phyloP scores from a whole-genome alignment of 2,888 invertebrate species.

The Atethmia centrago region DNA sequence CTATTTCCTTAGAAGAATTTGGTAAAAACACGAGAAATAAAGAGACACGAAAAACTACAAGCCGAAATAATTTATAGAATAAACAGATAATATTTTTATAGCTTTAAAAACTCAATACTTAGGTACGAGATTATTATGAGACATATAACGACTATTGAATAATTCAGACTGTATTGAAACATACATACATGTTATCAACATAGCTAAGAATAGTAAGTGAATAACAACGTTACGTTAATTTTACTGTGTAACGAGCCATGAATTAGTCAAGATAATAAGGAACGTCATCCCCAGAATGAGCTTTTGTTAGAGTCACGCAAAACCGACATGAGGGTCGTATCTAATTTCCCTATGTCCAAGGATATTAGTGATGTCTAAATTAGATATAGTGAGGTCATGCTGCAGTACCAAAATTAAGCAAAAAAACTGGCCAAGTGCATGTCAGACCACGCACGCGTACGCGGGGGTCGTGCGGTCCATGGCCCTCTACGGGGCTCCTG shows the following conservation, averaged over 20 bases:
- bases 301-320: slow-evolving; percentile 70
- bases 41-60: background rate
- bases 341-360: slow-evolving; percentile 53
- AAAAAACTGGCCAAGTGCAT: too few relatives aligned
- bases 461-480: too few relatives aligned
- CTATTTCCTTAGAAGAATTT: background rate
- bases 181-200: slow-evolving; percentile 12
- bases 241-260: slow-evolving; percentile 74
- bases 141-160: slow-evolving; percentile 14
- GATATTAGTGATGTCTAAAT: slow-evolving; percentile 7
- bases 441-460: too few relatives aligned
- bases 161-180: slow-evolving; percentile 16
- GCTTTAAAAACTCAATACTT: background rate
- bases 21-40: background rate
- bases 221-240: slow-evolving; percentile 57
- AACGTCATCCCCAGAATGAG: slow-evolving; percentile 63
- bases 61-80: background rate
- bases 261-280: slow-evolving; percentile 68
- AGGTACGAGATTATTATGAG: background rate
- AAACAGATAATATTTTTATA: background rate
- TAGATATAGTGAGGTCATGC: slow-evolving; percentile 8
- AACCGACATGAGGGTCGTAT: slow-evolving; percentile 71
- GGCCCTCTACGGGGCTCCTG: too few relatives aligned
- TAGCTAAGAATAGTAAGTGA: slow-evolving; percentile 29
- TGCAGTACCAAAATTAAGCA: background rate